Conservation (phyloP, 2,888 invertebrate genomes). For the Aspidiotus destructor region DNA sequence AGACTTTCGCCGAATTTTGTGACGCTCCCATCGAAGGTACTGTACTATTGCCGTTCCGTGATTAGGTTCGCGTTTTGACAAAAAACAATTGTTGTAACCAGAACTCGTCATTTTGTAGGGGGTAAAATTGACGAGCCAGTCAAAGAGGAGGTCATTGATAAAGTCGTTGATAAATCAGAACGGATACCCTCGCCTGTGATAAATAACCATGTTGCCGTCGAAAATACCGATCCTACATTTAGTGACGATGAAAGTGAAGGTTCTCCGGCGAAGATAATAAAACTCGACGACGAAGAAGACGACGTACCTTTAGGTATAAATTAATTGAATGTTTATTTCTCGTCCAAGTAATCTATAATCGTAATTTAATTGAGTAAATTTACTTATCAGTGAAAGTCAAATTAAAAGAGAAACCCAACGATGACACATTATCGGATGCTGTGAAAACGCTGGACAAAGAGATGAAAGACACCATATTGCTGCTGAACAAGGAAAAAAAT, state of each 20-base stretch:
- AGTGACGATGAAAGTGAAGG: constrained; percentile 66
- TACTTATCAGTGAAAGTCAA: constrained; percentile 37
- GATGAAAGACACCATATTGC: constrained; percentile 30
- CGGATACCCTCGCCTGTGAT: constrained; percentile 7
- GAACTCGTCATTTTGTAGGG: background rate
- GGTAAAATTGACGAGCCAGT: constrained; percentile 23
- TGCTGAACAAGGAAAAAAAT: constrained; percentile 33
- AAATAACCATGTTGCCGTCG: constrained; percentile 17
- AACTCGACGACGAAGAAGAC: constrained; percentile 34
- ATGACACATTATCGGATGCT: constrained; percentile 29
- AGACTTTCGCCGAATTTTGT: constrained; percentile 87
- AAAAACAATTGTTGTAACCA: background rate
- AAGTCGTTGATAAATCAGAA: constrained; percentile 15
- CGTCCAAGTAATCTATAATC: constrained; percentile 14
- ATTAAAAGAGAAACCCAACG: constrained; percentile 32
- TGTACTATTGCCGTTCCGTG: background rate
- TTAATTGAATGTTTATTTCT: background rate
- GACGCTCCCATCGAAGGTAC: constrained; percentile 41
- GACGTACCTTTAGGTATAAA: constrained; percentile 33
- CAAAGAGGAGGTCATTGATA: constrained; percentile 28
- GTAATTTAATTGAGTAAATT: background rate
- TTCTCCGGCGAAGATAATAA: constrained; percentile 33
- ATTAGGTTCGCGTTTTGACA: background rate
- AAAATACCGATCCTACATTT: constrained; percentile 57
- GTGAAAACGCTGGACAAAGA: constrained; percentile 32